phyloP scores from a whole-genome alignment of 2,888 invertebrate genomes.

The Corbicula japonica region DNA sequence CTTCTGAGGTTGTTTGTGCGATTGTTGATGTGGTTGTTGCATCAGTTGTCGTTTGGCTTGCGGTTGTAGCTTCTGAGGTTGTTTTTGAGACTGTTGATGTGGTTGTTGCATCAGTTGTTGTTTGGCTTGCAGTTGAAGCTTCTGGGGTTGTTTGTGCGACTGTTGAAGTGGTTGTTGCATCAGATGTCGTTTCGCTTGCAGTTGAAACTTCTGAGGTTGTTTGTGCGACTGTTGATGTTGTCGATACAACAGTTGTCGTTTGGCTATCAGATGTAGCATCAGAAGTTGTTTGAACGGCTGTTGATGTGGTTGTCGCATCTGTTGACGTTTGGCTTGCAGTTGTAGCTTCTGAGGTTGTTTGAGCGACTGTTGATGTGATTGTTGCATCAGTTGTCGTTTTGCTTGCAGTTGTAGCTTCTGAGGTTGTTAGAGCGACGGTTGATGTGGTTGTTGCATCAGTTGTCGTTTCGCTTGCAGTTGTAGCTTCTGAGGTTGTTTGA shows the following conservation, averaged over 20 bases:
- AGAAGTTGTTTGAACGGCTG: neutral
- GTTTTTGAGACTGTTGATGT: neutral
- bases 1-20: constrained; percentile 9
- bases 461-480: neutral
- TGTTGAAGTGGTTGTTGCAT: neutral
- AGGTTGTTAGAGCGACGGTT: neutral
- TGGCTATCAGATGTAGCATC: neutral
- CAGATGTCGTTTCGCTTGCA: constrained; percentile 2
- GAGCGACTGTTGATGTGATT: neutral
- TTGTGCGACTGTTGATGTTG: neutral
- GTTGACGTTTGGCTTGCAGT: neutral
- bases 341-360: neutral
- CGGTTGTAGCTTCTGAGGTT: too few relatives aligned
- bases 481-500: constrained; percentile 7
- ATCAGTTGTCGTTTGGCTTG: too few relatives aligned
- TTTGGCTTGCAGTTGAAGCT: neutral
- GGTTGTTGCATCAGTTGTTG: neutral
- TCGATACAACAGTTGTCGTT: neutral
- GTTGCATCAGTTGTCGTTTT: too few relatives aligned
- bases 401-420: neutral
- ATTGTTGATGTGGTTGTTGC: constrained; percentile 10
- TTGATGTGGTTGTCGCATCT: neutral
- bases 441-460: neutral
- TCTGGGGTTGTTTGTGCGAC: too few relatives aligned
- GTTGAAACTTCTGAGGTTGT: constrained; percentile 22